Percentiles rank a stretch among this genome's conserved stretches.
Conservation (phyloP, 2,797 vertebrate genomes). For the Tokudaia muenninki region DNA sequence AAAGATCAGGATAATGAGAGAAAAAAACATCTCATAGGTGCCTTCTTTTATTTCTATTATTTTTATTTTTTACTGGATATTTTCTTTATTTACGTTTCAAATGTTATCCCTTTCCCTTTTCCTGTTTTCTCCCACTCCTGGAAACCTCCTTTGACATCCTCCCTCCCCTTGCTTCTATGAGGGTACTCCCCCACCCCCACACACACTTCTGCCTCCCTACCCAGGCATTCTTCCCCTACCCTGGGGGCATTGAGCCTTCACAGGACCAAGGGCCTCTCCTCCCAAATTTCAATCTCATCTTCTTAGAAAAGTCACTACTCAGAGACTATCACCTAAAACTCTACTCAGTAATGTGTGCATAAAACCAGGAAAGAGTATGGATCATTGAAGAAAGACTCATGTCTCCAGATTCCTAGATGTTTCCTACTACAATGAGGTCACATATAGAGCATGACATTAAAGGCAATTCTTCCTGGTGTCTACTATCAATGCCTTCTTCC, state of each 20-base stretch:
- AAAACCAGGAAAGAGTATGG: conserved; percentile 52
- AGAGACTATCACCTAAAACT: conserved; percentile 72
- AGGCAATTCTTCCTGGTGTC: conserved; percentile 99
- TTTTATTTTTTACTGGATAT: no score
- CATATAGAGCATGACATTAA: conserved; percentile 78
- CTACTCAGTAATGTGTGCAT: background rate
- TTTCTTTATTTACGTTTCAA: no score
- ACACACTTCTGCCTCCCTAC: no score
- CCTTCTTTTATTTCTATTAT: no score
- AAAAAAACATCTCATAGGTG: conserved; percentile 18
- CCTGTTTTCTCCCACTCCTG: no score
- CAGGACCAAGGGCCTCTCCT: no score
- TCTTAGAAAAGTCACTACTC: conserved; percentile 47
- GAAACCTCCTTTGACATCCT: no score
- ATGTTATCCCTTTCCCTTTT: no score
- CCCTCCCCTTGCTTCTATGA: no score
- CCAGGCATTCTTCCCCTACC: no score
- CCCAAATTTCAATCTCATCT: conserved; percentile 19
- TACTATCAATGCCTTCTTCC: conserved; percentile 97
- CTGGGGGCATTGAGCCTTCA: no score
- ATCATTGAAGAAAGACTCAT: conserved; percentile 24
- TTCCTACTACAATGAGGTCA: conserved; percentile 64
- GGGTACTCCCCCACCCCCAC: no score
- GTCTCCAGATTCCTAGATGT: conserved; percentile 60
- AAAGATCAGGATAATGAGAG: conserved; percentile 19